Evolutionary conservation across 2,888 invertebrate species (phyloP), one percentile per base, ranked within the genome.

Genomic region (Macrophya annulata): DNA sequence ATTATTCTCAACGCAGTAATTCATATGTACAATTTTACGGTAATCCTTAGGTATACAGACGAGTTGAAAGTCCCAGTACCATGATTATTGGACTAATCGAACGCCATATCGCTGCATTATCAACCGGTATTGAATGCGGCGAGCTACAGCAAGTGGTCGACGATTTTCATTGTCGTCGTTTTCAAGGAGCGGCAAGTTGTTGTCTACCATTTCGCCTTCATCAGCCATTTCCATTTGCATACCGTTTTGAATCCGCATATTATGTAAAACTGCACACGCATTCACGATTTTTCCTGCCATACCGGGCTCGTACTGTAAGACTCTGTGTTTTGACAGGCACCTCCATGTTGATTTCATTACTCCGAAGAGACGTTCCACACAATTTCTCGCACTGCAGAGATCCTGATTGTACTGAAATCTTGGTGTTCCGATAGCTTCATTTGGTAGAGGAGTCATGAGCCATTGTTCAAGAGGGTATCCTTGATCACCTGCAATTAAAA

Each of bases 221-320:
- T 85, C 76, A 43, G 48, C 10, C 37, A 84, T 71, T 84, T 84
- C 84, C 71, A 84, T 84, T 21, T 17, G 68, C n/a, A 86, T 71
- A 37, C 43, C 45, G 45, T 65, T 85, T 37, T 79, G 72, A 25
- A 83, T 86, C 40, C 87, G 85, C 79, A 88, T 88, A 62, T 88
- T 88, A 68, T 88, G 87, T 12, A 87, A 40, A 31, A 88, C 86
- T 83, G 82, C 84, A 79, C 88, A 87, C 12, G 88, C 88, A 79
- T 87, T 87, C 1, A 88, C 79, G n/a, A 88, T 87, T 85, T 84
- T 86, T 48, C 86, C 83, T 21, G 87, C 85, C 1, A 77, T 83
- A 87, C 71, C 84, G 3, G 48, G 48, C 15, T 48, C 48, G 4
- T 48, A 48, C 48, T 48, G 48, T 12, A 48, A 48, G 12, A 48